Evolutionary conservation across 2,797 vertebrate species (phyloP), one percentile per base, ranked within the genome.

Genomic region (Florisuga fusca): DNA sequence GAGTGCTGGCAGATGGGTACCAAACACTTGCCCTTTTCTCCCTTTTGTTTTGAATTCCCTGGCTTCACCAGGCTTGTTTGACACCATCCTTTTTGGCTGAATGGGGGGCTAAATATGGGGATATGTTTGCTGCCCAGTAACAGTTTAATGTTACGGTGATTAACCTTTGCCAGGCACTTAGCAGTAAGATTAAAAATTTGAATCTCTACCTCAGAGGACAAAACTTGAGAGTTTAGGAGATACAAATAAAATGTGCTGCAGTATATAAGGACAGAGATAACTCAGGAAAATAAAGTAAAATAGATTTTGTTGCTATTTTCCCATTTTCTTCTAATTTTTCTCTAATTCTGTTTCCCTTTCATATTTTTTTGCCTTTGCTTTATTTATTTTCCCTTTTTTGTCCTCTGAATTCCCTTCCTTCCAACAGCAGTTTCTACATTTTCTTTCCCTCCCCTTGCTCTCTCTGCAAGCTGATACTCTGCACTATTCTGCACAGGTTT

Each of bases 131-230:
- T 87, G 62, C 33, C 25, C 21, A 55, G 1, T 74, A 4, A 12
- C 43, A 76, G 34, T 79, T 82, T 33, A 58, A 19, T 31, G 23
- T 57, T 33, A 61, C 21, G 75, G 50, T 59, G 50, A 31, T 75
- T 23, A 76, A 66, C 1, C 0, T 51, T 73, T 22, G 1, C 16
- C 0, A 0, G 31, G 51, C 23, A 36, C 17, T 41, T 76, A 16
- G 21, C 59, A 84, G 33, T 74, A 59, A 74, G 59, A 59, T 67
- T 79, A 67, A 89, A 84, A 92, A 73, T 82, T 27, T 27, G 34
- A 31, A 59, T 63, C 48, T 89, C 20, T 7, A 88, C 10, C 23
- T 92, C 16, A 26, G 57, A 29, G 50, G 26, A 3, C 18, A 89
- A 76, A 91, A 66, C 57, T 67, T 78, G 12, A 38, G 77, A 31